Evolutionary conservation across 1,140 invertebrate genomes (phyloP).

Genomic region (honey bee (Apis mellifera)): Amel_HAv3.1 CM009942.2:8293001-8293500

Average conservation of each 20-base stretch:
- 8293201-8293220: too few relatives aligned
- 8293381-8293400: constrained; percentile 67
- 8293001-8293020: too few relatives aligned
- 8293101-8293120: too few relatives aligned
- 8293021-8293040: too few relatives aligned
- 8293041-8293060: too few relatives aligned
- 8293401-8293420: constrained; percentile 55
- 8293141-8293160: neutral
- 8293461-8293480: constrained; percentile 73
- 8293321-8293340: neutral
- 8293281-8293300: constrained; percentile 30
- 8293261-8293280: neutral
- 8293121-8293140: neutral
- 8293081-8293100: too few relatives aligned
- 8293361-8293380: constrained; percentile 61
- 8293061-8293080: too few relatives aligned
- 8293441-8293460: constrained; percentile 70
- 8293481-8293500: constrained; percentile 78
- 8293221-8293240: too few relatives aligned
- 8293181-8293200: too few relatives aligned
- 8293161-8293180: neutral
- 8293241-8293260: neutral
- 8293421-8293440: constrained; percentile 68
- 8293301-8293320: constrained; percentile 21
- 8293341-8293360: constrained; percentile 61